phyloP scores from a whole-genome alignment of 2,888 invertebrate species.

The Apantesis nais region DNA sequence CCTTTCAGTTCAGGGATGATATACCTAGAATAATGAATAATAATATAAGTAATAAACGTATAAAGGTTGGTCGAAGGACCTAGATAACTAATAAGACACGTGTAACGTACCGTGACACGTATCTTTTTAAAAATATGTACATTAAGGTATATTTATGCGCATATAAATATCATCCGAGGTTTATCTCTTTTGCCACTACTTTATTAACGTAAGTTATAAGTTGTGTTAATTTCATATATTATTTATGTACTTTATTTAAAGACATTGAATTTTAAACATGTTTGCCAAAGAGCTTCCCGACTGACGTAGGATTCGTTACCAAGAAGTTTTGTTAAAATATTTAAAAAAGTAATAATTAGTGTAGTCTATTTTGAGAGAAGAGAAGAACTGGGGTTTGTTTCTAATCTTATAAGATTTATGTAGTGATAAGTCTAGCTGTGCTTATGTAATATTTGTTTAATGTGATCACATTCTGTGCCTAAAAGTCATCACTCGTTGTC shows the following conservation, averaged over 20 bases:
- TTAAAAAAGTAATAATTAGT: background rate
- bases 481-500: background rate
- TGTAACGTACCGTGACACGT: too few species aligned
- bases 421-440: background rate
- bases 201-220: background rate
- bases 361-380: background rate
- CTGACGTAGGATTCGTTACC: background rate
- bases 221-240: background rate
- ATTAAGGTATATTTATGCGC: conserved; percentile 5
- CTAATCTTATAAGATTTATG: background rate
- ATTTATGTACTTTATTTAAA: background rate
- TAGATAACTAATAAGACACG: conserved; percentile 1
- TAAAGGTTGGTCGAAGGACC: background rate
- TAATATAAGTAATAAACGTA: background rate
- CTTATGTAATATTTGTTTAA: background rate
- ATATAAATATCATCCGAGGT: background rate
- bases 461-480: background rate
- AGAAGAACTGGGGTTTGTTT: too few species aligned
- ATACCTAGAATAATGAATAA: background rate
- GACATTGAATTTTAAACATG: too few species aligned
- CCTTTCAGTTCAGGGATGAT: background rate
- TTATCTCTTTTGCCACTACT: background rate
- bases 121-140: background rate
- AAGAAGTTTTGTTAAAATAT: background rate
- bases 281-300: too few species aligned